Base-by-base conservation (phyloP, 2,113 vertebrate genomes). In the Elephas maximus region DNA sequence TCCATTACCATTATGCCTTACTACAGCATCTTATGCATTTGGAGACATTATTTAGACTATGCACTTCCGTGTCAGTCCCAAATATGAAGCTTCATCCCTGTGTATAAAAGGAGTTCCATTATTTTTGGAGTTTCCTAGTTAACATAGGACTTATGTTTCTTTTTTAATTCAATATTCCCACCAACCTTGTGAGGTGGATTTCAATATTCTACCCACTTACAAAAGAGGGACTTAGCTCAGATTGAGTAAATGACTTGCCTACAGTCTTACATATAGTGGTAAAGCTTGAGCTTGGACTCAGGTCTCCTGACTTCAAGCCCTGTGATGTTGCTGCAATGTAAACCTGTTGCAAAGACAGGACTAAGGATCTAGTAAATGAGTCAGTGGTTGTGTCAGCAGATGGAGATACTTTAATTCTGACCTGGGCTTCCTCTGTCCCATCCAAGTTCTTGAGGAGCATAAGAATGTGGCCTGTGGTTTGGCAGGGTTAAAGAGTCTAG, bases 141-240 rank as follows among this genome's bases (percentile, higher is more conserved):
- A 89, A 81, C 26, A 88, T 51, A 60, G 88, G 88, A 73, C 7
- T 79, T 91, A 57, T 48, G 48, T 10, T 26, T 45, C 23, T 20
- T 89, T 6, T 81, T 76, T 88, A 85, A 89, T 67, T 71, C 84
- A 10, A 84, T 95, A 24, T 14, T 91, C 23, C 15, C 11, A 65
- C 48, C 15, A 65, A 11, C 14, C 8, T 28, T 30, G 23, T 67
- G n/a, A 88, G 17, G 60, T 80, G 33, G 8, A 77, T 21, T 89
- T 91, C 24, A 30, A 24, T 95, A 45, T 88, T 84, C 11, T 90
- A 24, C 21, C 57, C 37, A 90, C 90, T 94, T 90, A 88, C 2
- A 94, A 94, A 95, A 91, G 26, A 92, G 26, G 33, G 80, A 44
- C 26, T 65, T 65, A 91, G 1, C 44, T 93, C 62, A 89, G 33